Conservation (phyloP, 1,140 invertebrate species). For the Bombyx mandarina region DNA sequence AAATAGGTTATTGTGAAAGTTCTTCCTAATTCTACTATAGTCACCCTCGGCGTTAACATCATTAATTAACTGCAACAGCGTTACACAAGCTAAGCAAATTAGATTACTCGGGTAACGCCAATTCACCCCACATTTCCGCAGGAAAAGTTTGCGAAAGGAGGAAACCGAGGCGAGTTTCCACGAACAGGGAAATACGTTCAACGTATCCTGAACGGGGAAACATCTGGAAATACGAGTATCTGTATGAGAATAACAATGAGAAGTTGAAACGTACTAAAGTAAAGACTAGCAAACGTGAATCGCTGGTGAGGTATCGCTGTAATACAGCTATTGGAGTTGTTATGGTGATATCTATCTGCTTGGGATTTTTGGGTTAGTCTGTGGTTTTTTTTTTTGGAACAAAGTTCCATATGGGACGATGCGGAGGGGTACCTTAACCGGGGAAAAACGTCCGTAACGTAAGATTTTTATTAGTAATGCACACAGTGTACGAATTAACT, state of each 20-base stretch:
- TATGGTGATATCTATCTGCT: too few relatives aligned
- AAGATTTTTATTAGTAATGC: too few relatives aligned
- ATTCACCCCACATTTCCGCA: conserved; percentile 29
- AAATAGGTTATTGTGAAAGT: too few relatives aligned
- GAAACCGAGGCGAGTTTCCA: conserved; percentile 29
- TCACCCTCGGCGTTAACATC: neutral
- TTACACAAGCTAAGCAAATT: conserved; percentile 22
- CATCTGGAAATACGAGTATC: conserved; percentile 36
- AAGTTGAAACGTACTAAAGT: conserved; percentile 19
- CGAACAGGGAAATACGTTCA: conserved; percentile 31
- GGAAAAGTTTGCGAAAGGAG: conserved; percentile 39
- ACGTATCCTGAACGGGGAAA: conserved; percentile 34
- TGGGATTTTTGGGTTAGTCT: too few relatives aligned
- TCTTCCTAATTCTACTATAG: too few relatives aligned
- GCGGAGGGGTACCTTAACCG: too few relatives aligned
- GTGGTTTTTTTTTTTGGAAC: too few relatives aligned
- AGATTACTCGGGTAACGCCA: conserved; percentile 29
- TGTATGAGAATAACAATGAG: conserved; percentile 25
- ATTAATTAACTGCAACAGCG: neutral
- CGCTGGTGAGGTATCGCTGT: neutral
- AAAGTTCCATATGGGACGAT: too few relatives aligned
- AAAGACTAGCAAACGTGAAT: neutral
- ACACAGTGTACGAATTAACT: too few relatives aligned
- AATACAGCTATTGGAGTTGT: too few relatives aligned
- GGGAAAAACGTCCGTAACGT: too few relatives aligned